phyloP scores from a whole-genome alignment of 2,888 invertebrate species.

The Macrophya alboannulata region DNA sequence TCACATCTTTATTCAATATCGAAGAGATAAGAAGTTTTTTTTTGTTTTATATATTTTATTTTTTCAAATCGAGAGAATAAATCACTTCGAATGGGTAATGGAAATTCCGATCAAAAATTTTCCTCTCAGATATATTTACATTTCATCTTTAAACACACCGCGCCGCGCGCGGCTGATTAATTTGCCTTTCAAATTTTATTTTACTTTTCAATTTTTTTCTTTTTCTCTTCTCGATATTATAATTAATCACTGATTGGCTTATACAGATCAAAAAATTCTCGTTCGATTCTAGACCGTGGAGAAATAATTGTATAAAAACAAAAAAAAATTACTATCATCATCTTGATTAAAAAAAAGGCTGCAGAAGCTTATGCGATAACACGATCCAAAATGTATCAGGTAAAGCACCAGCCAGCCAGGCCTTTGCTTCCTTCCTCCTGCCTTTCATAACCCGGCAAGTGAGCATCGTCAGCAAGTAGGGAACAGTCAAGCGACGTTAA shows the following conservation, averaged over 20 bases:
- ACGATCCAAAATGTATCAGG: slow-evolving; percentile 11
- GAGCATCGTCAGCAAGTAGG: slow-evolving; percentile 53
- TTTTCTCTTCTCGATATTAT: not conserved
- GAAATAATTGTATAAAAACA: not conserved
- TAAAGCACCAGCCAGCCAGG: not conserved
- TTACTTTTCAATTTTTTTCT: too few species aligned
- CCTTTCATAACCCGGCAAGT: slow-evolving; percentile 49
- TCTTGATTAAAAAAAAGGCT: not conserved
- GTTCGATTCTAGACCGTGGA: not conserved
- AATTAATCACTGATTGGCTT: slow-evolving; percentile 7
- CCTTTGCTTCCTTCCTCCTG: not conserved
- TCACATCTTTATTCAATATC: not conserved
- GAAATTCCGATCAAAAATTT: not conserved
- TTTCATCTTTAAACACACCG: slow-evolving; percentile 9
- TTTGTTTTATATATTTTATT: not conserved
- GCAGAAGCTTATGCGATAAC: not conserved
- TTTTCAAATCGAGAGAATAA: not conserved
- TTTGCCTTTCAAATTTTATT: slow-evolving; percentile 6
- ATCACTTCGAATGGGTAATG: not conserved
- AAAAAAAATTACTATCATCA: not conserved
- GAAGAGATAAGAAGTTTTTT: not conserved
- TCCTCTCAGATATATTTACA: slow-evolving; percentile 1
- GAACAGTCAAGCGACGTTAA: slow-evolving; percentile 7
- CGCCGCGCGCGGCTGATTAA: slow-evolving; percentile 12
- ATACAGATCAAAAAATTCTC: not conserved